Evolutionary conservation across 2,797 vertebrate genomes (phyloP).

Genomic region (Tadarida brasiliensis): DNA sequence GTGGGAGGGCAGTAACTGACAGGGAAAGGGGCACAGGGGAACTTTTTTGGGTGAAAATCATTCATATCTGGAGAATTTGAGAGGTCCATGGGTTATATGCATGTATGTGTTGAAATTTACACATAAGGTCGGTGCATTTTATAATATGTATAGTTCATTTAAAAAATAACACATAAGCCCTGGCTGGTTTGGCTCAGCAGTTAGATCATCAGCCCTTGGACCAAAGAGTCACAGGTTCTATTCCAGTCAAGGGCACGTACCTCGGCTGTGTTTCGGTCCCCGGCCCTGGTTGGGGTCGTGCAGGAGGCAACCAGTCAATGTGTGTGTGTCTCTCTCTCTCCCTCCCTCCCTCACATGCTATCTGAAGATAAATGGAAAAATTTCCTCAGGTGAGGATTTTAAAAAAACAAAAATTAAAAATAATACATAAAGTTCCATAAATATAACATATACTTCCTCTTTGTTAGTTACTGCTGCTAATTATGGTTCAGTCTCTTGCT

Average conservation of each 20-base stretch:
- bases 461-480: neutral
- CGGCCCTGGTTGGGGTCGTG: too few species aligned
- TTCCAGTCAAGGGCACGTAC: too few species aligned
- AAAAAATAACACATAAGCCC: neutral
- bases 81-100: neutral
- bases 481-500: neutral
- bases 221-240: too few species aligned
- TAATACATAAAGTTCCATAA: neutral
- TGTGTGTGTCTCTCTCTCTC: too few species aligned
- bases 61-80: neutral
- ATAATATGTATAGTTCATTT: neutral
- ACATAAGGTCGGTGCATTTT: neutral
- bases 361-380: too few species aligned
- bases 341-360: too few species aligned
- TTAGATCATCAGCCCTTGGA: too few species aligned
- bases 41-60: neutral
- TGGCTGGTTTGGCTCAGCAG: too few species aligned
- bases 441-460: neutral
- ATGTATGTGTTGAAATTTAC: neutral
- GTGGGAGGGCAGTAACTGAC: neutral
- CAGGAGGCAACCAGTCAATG: too few species aligned
- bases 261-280: too few species aligned
- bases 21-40: too few species aligned
- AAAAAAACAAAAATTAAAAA: neutral
- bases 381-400: too few species aligned